Evolutionary conservation across 2,888 invertebrate genomes (phyloP).

Genomic region (Stenoptilia bipunctidactyla): DNA sequence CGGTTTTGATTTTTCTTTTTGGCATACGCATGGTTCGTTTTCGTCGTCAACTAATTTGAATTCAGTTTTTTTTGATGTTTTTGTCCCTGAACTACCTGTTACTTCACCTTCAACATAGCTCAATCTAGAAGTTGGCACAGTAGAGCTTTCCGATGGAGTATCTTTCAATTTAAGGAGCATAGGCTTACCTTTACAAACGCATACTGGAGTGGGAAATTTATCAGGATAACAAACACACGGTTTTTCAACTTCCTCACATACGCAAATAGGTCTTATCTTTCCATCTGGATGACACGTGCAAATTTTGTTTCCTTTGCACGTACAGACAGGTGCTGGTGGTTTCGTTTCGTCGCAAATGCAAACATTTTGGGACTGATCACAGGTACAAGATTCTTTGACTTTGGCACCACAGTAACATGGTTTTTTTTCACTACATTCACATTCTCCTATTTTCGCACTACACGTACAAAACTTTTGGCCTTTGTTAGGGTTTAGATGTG

Average conservation of each 20-base stretch:
- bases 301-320: constrained; percentile 23
- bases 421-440: constrained; percentile 35
- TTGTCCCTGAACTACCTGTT: too few species aligned
- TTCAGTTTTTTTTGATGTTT: too few species aligned
- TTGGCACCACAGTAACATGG: constrained; percentile 51
- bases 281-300: constrained; percentile 42
- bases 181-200: constrained; percentile 39
- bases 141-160: too few species aligned
- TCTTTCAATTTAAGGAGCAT: too few species aligned
- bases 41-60: constrained; percentile 13
- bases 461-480: constrained; percentile 32
- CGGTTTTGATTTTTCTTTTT: constrained; percentile 26
- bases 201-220: constrained; percentile 39
- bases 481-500: constrained; percentile 36
- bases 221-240: constrained; percentile 42
- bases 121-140: too few species aligned
- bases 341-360: constrained; percentile 38
- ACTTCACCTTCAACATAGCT: too few species aligned
- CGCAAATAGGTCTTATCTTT: constrained; percentile 31
- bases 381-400: constrained; percentile 34
- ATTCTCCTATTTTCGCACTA: constrained; percentile 29
- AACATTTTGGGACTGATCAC: constrained; percentile 30
- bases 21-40: constrained; percentile 38
- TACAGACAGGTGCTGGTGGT: constrained; percentile 19
- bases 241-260: constrained; percentile 38